These are phyloP conservation scores for Aptenodytes forsteri DNA, from an alignment of 2,113 vertebrate species.

Conservation along the genomic window DNA sequence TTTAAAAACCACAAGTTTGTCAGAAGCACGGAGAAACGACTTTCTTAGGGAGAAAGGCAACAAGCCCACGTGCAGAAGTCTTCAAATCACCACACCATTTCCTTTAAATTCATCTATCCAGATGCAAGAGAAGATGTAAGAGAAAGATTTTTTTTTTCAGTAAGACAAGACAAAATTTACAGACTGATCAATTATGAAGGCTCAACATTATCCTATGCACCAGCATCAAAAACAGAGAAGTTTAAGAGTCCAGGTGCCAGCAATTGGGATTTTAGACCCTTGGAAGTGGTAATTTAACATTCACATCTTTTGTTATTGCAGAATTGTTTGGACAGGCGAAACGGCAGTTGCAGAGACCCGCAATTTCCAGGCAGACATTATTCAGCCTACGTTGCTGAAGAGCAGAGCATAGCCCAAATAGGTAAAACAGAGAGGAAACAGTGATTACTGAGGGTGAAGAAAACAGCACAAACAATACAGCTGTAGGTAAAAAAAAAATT, in stretches of 20 bases:
- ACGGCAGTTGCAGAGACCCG: background rate
- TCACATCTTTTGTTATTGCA: background rate
- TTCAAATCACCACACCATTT: background rate
- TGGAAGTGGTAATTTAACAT: background rate
- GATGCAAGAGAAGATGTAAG: background rate
- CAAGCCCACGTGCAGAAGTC: rapidly evolving
- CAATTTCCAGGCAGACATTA: background rate
- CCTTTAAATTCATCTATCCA: background rate
- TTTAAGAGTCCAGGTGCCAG: background rate
- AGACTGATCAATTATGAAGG: background rate
- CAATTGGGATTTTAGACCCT: background rate
- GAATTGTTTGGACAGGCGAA: background rate
- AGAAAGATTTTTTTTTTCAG: background rate
- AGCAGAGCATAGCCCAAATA: background rate
- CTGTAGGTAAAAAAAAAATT: background rate
- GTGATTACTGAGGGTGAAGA: background rate
- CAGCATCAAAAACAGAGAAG: background rate
- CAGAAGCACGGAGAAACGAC: background rate
- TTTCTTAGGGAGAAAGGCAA: background rate
- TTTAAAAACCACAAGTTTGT: background rate
- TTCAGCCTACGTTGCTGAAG: rapidly evolving
- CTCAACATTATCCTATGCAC: too few relatives aligned
- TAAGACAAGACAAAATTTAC: background rate
- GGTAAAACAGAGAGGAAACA: background rate
- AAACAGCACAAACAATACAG: background rate